phyloP scores from a whole-genome alignment of 2,113 vertebrate genomes.

The Vicugna pacos region DNA sequence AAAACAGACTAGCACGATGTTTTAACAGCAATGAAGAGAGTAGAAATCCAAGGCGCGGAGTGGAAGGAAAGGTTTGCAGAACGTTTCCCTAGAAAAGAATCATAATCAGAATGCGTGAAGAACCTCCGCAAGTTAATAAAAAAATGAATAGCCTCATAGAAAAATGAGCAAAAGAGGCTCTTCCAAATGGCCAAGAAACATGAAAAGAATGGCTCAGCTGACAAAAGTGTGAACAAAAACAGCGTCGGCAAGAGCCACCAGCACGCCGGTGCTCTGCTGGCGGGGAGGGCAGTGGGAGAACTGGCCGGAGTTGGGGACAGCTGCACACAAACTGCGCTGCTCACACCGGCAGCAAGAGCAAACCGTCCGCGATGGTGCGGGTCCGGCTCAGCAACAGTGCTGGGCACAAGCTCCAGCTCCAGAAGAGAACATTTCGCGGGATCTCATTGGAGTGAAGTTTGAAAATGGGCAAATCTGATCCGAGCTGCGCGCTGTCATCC shows the following conservation, averaged over 20 bases:
- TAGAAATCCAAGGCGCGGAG: background rate
- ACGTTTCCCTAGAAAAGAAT: background rate
- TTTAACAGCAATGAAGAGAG: background rate
- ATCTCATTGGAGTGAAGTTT: rapidly evolving
- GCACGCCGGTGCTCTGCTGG: rapidly evolving
- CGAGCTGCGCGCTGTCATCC: rapidly evolving
- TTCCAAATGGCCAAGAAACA: rapidly evolving
- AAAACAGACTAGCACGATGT: background rate
- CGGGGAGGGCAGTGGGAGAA: background rate
- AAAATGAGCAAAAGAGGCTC: background rate
- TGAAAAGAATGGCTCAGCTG: too few species aligned
- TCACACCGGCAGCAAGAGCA: background rate
- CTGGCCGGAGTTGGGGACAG: rapidly evolving
- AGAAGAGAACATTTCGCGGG: rapidly evolving
- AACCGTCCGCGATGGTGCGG: rapidly evolving
- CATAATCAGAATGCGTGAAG: background rate
- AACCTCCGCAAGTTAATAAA: background rate
- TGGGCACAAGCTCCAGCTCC: rapidly evolving
- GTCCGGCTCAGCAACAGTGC: rapidly evolving
- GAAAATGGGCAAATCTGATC: background rate
- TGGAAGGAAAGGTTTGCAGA: background rate
- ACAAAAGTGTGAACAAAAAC: too few species aligned
- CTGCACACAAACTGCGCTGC: rapidly evolving
- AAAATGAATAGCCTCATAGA: too few species aligned
- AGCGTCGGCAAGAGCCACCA: rapidly evolving